These are phyloP conservation scores for Dryomyza anilis DNA, from an alignment of 2,888 invertebrate species.

Conservation along the genomic window DNA sequence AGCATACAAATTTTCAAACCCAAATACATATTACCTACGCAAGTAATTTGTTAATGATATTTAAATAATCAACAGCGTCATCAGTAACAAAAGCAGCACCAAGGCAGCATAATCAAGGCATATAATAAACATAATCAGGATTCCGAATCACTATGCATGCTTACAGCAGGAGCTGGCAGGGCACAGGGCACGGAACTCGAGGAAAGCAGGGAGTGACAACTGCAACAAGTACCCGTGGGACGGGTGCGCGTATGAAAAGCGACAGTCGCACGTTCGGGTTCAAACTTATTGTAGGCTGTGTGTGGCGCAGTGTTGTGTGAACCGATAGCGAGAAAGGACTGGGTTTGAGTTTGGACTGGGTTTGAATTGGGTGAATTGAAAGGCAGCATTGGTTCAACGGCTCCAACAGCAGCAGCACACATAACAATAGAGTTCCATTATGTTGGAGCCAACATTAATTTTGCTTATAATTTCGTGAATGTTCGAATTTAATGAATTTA, in stretches of 20 bases:
- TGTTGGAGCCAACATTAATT: conserved; percentile 26
- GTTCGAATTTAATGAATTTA: conserved; percentile 31
- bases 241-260: background rate
- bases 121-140: conserved; percentile 32
- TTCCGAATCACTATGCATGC: conserved; percentile 16
- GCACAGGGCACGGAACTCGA: background rate
- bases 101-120: conserved; percentile 26
- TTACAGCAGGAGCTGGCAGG: background rate
- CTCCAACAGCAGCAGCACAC: too few relatives aligned
- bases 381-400: too few relatives aligned
- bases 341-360: background rate
- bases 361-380: background rate
- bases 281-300: too few relatives aligned
- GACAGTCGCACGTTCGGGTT: too few relatives aligned
- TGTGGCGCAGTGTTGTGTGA: too few relatives aligned
- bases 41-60: conserved; percentile 36
- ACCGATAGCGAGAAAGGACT: too few relatives aligned
- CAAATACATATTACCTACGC: too few relatives aligned
- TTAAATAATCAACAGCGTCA: conserved; percentile 32
- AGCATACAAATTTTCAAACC: too few relatives aligned
- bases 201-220: background rate
- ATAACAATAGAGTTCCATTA: conserved; percentile 11
- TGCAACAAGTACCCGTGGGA: background rate
- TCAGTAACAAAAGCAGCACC: conserved; percentile 5
- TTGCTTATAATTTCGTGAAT: conserved; percentile 28